Conservation (phyloP, 2,113 vertebrate genomes). For the Eleginops maclovinus region DNA sequence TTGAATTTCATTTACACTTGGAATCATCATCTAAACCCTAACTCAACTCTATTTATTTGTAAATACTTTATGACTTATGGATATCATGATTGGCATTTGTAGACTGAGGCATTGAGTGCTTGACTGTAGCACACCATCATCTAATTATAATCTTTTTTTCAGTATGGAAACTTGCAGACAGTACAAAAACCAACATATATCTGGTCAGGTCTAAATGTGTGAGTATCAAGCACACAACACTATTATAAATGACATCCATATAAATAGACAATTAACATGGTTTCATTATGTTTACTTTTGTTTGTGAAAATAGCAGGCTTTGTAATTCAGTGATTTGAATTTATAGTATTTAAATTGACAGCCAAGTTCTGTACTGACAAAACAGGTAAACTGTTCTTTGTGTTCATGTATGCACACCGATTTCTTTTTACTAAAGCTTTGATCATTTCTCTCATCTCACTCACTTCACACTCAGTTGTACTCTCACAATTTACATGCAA, state of each 20-base stretch:
- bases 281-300: conserved; percentile 1
- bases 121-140: background rate
- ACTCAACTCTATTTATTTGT: conserved; percentile 45
- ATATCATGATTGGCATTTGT: conserved; percentile 27
- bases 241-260: background rate
- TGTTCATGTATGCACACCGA: background rate
- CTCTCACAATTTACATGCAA: conserved; percentile 39
- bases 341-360: conserved; percentile 23
- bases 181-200: background rate
- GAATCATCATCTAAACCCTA: conserved; percentile 42
- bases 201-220: background rate
- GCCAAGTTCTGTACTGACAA: background rate
- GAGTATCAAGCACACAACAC: background rate
- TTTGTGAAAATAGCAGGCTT: conserved; percentile 20
- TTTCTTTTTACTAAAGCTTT: conserved; percentile 2
- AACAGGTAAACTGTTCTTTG: conserved; percentile 19
- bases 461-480: conserved; percentile 38
- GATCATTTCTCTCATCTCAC: conserved; percentile 5
- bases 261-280: background rate
- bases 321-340: conserved; percentile 16
- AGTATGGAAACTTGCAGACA: conserved; percentile 16
- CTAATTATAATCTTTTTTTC: background rate
- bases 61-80: conserved; percentile 50
- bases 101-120: background rate
- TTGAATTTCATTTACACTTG: conserved; percentile 56